Percentiles rank a stretch among this genome's conserved stretches.
Evolutionary conservation across 1,140 invertebrate genomes (phyloP).

Genomic region (Neodiprion pinetum): DNA sequence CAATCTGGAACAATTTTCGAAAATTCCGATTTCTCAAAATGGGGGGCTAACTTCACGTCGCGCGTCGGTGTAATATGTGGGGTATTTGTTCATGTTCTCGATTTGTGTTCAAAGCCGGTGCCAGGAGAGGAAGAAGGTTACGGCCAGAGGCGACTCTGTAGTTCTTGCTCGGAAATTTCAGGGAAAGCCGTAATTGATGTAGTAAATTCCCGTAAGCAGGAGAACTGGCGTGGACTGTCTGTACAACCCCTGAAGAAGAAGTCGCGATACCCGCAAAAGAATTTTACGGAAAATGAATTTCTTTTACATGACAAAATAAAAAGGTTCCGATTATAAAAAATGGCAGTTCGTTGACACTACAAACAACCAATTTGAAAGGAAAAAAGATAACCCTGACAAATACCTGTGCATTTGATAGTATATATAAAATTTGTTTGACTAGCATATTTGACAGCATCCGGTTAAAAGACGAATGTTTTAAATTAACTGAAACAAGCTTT

Average conservation of each 20-base stretch:
- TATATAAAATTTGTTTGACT: conserved; percentile 12
- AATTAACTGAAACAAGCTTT: background rate
- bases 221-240: conserved; percentile 29
- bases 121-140: conserved; percentile 26
- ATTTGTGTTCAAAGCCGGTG: conserved; percentile 17
- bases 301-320: conserved; percentile 14
- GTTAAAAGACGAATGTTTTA: background rate
- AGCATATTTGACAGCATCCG: conserved; percentile 8
- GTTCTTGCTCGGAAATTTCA: conserved; percentile 14
- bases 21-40: no score
- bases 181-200: conserved; percentile 9
- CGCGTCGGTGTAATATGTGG: conserved; percentile 25
- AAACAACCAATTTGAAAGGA: conserved; percentile 4
- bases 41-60: background rate
- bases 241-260: conserved; percentile 6
- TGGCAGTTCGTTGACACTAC: conserved; percentile 11
- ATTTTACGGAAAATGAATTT: conserved; percentile 10
- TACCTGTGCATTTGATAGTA: conserved; percentile 11
- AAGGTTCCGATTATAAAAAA: conserved; percentile 20
- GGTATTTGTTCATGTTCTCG: conserved; percentile 23
- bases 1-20: no score
- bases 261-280: conserved; percentile 9
- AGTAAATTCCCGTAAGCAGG: conserved; percentile 22
- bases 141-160: conserved; percentile 27
- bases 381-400: background rate